Conservation (phyloP, 2,888 invertebrate species). For the Cheilosia grossa region DNA sequence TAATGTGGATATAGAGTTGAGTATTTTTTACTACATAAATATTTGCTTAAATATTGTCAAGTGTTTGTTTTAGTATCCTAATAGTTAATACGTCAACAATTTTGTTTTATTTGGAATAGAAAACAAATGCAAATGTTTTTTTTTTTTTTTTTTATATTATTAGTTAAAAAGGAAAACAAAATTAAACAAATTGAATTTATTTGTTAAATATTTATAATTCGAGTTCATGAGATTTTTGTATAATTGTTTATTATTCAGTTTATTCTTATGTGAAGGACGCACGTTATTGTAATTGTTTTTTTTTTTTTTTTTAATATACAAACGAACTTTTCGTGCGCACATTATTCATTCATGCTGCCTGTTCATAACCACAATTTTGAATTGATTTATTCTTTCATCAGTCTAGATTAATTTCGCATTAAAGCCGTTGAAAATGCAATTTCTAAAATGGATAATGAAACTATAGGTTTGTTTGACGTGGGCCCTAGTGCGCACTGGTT, state of each 20-base stretch:
- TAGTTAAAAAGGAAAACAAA: slow-evolving; percentile 7
- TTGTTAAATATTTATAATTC: slow-evolving; percentile 30
- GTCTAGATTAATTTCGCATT: slow-evolving; percentile 35
- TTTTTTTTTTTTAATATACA: slow-evolving; percentile 20
- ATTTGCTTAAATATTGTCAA: slow-evolving; percentile 52
- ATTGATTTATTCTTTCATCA: slow-evolving; percentile 31
- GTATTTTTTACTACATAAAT: slow-evolving; percentile 11
- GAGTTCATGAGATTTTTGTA: slow-evolving; percentile 37
- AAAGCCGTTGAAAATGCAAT: slow-evolving; percentile 43
- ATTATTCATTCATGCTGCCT: slow-evolving; percentile 7
- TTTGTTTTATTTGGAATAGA: background rate
- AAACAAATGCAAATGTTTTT: slow-evolving; percentile 6
- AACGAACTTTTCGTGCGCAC: slow-evolving; percentile 5
- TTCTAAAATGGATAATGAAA: slow-evolving; percentile 19
- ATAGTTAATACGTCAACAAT: slow-evolving; percentile 7
- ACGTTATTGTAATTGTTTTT: slow-evolving; percentile 6
- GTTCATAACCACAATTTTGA: slow-evolving; percentile 8
- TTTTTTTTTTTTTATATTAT: background rate
- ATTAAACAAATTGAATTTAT: background rate
- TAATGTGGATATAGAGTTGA: background rate
- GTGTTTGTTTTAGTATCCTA: slow-evolving; percentile 17
- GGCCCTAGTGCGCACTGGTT: too few relatives aligned
- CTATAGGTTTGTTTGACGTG: too few relatives aligned
- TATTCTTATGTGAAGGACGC: background rate
- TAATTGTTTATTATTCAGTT: background rate